Percentiles rank a stretch among this genome's conserved stretches.
Conservation (phyloP, 2,797 vertebrate genomes). For the Zalophus californianus region DNA sequence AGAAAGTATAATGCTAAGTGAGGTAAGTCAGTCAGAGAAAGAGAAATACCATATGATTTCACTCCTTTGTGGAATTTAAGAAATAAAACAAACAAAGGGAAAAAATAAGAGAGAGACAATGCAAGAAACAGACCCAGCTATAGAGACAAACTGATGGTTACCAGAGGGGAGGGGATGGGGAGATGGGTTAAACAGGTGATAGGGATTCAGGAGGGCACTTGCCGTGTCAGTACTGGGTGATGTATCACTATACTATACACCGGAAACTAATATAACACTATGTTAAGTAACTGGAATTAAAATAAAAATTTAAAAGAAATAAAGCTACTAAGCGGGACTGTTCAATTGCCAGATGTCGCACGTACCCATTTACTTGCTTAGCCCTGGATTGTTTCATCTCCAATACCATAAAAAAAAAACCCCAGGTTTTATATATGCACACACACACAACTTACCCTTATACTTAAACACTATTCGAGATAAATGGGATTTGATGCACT, state of each 20-base stretch:
- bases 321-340: neutral
- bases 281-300: neutral
- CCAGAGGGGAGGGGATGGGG: neutral
- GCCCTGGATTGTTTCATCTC: neutral
- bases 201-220: neutral
- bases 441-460: neutral
- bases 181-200: neutral
- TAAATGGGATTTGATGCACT: neutral
- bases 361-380: neutral
- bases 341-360: neutral
- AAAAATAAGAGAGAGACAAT: neutral
- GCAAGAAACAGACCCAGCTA: neutral
- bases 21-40: neutral
- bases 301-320: neutral
- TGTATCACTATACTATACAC: neutral
- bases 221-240: neutral
- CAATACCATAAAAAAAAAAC: neutral
- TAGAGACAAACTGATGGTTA: neutral
- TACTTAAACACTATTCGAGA: neutral
- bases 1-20: neutral
- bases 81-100: neutral
- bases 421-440: neutral
- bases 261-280: neutral
- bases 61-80: neutral
- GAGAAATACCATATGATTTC: neutral